Conservation (phyloP, 2,888 invertebrate species). For the Anthrax anthrax region DNA sequence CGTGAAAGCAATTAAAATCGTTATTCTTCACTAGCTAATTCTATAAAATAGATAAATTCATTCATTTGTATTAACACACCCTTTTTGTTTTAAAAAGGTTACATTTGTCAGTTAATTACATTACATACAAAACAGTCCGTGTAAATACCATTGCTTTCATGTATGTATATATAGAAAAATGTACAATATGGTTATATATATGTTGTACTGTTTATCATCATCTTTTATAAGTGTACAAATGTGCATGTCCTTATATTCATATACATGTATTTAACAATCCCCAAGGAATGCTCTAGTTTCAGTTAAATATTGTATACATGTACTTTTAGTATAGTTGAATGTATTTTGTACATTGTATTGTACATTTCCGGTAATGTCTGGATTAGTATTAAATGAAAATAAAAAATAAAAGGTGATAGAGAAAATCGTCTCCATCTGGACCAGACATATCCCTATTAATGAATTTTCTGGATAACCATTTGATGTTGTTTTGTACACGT, state of each 20-base stretch:
- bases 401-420: neutral
- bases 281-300: too few species aligned
- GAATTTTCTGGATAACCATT: conserved; percentile 3
- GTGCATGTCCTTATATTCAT: neutral
- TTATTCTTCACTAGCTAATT: neutral
- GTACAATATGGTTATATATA: too few species aligned
- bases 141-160: too few species aligned
- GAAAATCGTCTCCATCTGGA: neutral
- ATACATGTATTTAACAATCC: too few species aligned
- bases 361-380: neutral
- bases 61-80: neutral
- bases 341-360: neutral
- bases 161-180: too few species aligned
- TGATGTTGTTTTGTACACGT: too few species aligned
- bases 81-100: neutral
- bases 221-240: too few species aligned
- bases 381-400: neutral
- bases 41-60: neutral
- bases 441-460: conserved; percentile 5
- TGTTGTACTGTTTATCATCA: too few species aligned
- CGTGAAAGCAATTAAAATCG: neutral
- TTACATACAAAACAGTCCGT: too few species aligned
- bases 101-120: conserved; percentile 8
- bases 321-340: too few species aligned
- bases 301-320: too few species aligned